phyloP scores from a whole-genome alignment of 2,888 invertebrate genomes.

The Criorhina ranunculi region DNA sequence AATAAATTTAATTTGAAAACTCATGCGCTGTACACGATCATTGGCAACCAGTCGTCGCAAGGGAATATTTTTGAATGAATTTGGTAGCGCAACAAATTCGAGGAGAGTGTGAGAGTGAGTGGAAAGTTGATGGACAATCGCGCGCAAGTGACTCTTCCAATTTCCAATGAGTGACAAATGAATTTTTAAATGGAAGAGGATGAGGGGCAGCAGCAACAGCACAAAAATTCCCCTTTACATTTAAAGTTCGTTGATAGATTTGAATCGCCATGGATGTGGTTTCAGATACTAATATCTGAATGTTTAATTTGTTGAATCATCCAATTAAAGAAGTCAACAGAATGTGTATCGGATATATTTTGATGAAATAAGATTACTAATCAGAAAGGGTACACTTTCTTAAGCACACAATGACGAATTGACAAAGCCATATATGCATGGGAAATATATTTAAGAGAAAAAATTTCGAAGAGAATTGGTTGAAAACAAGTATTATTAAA shows the following conservation, averaged over 20 bases:
- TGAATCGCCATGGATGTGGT: slow-evolving; percentile 20
- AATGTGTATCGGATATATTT: background rate
- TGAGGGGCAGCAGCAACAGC: background rate
- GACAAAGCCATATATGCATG: no score
- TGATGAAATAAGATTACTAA: background rate
- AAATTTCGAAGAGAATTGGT: background rate
- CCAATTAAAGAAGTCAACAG: background rate
- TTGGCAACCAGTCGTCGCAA: slow-evolving; percentile 59
- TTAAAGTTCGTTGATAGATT: slow-evolving; percentile 35
- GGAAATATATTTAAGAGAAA: slow-evolving; percentile 12
- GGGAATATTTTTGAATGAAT: slow-evolving; percentile 70
- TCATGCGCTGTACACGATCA: slow-evolving; percentile 56
- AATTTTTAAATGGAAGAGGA: slow-evolving; percentile 26
- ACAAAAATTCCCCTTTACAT: slow-evolving; percentile 17
- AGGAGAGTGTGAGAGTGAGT: slow-evolving; percentile 45
- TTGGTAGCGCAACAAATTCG: slow-evolving; percentile 31
- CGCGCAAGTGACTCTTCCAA: slow-evolving; percentile 52
- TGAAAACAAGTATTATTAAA: background rate
- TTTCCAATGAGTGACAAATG: slow-evolving; percentile 55
- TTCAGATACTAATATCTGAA: background rate
- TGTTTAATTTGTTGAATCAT: slow-evolving; percentile 26
- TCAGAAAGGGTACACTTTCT: background rate
- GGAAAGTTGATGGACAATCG: slow-evolving; percentile 37
- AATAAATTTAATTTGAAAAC: slow-evolving; percentile 36
- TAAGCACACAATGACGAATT: background rate